Percentiles rank a stretch among this genome's conserved stretches.
phyloP scores from a whole-genome alignment of 2,888 invertebrate species.

The Phortica magna region DNA sequence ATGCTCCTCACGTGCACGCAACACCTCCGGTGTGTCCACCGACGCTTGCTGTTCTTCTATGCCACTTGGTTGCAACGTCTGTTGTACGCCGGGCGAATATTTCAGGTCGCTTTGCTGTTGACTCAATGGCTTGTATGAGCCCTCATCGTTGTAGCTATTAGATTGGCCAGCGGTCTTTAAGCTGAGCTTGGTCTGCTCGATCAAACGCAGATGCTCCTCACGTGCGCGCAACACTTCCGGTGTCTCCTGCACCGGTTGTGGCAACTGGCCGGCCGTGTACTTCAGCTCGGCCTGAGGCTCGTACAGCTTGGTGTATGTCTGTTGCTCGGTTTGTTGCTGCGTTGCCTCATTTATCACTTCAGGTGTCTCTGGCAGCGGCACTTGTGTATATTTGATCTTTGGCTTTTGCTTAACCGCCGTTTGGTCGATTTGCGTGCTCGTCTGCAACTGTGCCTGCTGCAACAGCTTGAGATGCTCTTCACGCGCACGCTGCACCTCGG shows the following conservation, averaged over 20 bases:
- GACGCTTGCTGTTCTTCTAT: slow-evolving; percentile 1
- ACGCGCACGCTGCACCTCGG: slow-evolving; percentile 62
- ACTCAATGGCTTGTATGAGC: slow-evolving; percentile 13
- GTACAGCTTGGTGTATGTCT: slow-evolving; percentile 30
- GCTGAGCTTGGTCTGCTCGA: slow-evolving; percentile 50
- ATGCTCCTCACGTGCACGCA: slow-evolving; percentile 44
- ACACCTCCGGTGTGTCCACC: too few relatives aligned
- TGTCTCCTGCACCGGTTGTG: slow-evolving; percentile 41
- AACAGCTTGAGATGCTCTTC: slow-evolving; percentile 66
- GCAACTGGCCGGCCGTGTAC: not conserved
- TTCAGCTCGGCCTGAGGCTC: not conserved
- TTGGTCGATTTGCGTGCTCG: not conserved
- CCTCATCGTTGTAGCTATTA: slow-evolving; percentile 7
- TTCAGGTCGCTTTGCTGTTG: not conserved
- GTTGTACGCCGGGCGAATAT: slow-evolving; percentile 1
- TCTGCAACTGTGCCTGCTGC: slow-evolving; percentile 20
- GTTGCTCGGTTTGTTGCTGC: slow-evolving; percentile 47
- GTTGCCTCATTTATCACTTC: slow-evolving; percentile 64
- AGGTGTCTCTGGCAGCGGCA: slow-evolving; percentile 49
- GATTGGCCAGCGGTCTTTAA: not conserved
- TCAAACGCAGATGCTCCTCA: slow-evolving; percentile 46
- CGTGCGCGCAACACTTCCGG: slow-evolving; percentile 37
- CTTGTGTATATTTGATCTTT: not conserved
- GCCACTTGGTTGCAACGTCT: slow-evolving; percentile 40
- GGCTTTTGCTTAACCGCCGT: not conserved